Conservation (phyloP, 2,113 vertebrate genomes). For the Hylia prasina region DNA sequence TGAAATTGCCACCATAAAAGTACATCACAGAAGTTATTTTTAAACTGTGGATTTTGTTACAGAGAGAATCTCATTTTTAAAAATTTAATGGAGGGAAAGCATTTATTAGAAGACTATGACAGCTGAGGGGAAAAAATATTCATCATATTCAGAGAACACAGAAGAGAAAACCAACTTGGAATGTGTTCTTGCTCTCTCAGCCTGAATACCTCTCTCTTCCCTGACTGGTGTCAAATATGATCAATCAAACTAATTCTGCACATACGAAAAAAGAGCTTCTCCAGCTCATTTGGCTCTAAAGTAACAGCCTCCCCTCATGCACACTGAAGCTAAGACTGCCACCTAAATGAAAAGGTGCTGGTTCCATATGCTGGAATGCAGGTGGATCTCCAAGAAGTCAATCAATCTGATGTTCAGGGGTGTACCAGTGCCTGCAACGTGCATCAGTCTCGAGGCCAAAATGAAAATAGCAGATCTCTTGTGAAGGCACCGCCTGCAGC, state of each 20-base stretch:
- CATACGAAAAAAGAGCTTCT: neutral
- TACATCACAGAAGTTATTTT: slow-evolving; percentile 48
- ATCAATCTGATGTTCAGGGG: neutral
- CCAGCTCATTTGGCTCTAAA: neutral
- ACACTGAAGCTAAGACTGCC: neutral
- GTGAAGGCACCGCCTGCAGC: neutral
- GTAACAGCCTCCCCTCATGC: neutral
- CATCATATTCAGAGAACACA: neutral
- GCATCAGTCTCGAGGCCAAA: neutral
- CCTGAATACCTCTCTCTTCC: neutral
- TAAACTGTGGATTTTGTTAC: slow-evolving; percentile 8
- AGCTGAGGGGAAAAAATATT: slow-evolving; percentile 16
- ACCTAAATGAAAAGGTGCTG: neutral
- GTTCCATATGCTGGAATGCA: neutral
- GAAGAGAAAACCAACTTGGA: slow-evolving; percentile 19
- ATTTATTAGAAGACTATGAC: slow-evolving; percentile 32
- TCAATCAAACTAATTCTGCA: slow-evolving; percentile 49
- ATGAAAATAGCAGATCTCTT: neutral
- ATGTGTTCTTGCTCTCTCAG: slow-evolving; percentile 23
- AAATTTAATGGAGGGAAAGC: slow-evolving; percentile 21
- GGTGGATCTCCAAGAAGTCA: neutral
- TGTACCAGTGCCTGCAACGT: neutral
- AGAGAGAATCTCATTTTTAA: slow-evolving; percentile 19
- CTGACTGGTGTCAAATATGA: slow-evolving; percentile 34
- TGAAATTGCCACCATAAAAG: slow-evolving; percentile 54